Base-by-base conservation (phyloP, 2,888 invertebrate genomes). In the Dendrolimus pini region DNA sequence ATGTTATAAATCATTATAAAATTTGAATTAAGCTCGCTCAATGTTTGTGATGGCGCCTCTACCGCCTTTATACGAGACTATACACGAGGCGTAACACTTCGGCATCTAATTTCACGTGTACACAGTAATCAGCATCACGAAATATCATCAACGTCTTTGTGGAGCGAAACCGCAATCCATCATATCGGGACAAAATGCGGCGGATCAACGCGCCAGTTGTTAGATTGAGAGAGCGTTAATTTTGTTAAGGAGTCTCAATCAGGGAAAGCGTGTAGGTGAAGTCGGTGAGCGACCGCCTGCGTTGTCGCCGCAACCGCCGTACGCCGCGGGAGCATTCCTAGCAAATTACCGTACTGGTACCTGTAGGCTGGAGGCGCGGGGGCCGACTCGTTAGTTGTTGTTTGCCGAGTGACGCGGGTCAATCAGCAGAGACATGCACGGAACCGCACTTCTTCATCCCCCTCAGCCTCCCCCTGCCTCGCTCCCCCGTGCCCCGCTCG, bases 351-450 rank as follows among this genome's bases (percentile, higher is more conserved):
- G 54, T 54, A 41, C 12, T 65, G 64, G 82, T 83, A 88, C 85
- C 86, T 85, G 87, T 82, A 85, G 86, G 89, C 86, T 85, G 87
- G 82, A 85, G 86, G 89, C 82, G 86, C 82, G 85, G 84, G 81
- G 85, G 82, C 80, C 82, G 82, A 85, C 89, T 90, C 89, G 89
- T 90, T 90, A 89, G 89, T 90, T 89, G 89, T 89, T 90, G 89
- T 90, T 90, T 90, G 89, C 88, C 82, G 83, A 90, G 90, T 89
- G 89, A 89, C 89, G 89, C 89, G 89, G 90, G 90, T 90, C 90
- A 90, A 90, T 90, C 90, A 90, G 89, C 88, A 89, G 89, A 86
- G 89, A 85, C 89, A 90, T 89, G 89, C 89, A 89, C 85, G 89
- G 89, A 88, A 89, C 90, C 90, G 86, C 90, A 89, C 88, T 90